phyloP scores from a whole-genome alignment of 1,140 invertebrate species.

The Chionoecetes opilio region DNA sequence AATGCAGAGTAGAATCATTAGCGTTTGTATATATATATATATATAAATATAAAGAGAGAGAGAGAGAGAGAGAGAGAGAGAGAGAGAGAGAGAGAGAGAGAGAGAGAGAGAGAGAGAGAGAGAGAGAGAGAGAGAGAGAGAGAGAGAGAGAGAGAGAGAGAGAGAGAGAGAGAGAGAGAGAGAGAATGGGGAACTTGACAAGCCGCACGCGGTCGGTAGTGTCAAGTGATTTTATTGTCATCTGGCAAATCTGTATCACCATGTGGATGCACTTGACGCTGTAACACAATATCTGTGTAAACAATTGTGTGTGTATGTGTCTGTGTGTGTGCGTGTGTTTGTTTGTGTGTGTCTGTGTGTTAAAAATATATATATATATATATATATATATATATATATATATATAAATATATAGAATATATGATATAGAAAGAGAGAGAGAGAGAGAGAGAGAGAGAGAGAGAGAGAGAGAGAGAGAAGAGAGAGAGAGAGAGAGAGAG shows the following conservation, averaged over 20 bases:
- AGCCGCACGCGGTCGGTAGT: neutral
- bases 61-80: too few species aligned
- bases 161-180: slow-evolving; percentile 27
- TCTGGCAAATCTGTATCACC: neutral
- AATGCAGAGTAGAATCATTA: too few species aligned
- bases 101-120: neutral
- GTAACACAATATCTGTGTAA: neutral
- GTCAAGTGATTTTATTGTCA: neutral
- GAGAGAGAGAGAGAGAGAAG: too few species aligned
- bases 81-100: too few species aligned
- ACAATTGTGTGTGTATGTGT: neutral
- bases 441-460: too few species aligned
- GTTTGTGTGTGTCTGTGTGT: neutral
- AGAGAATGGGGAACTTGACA: neutral
- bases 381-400: too few species aligned
- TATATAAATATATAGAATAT: too few species aligned
- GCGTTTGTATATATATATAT: too few species aligned
- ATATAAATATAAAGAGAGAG: too few species aligned
- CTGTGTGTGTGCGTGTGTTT: slow-evolving; percentile 3
- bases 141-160: slow-evolving; percentile 27
- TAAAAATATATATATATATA: too few species aligned
- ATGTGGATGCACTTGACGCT: neutral
- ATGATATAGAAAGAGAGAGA: too few species aligned
- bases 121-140: slow-evolving; percentile 9
- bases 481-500: too few species aligned